Base-by-base conservation (phyloP, 2,797 vertebrate genomes). In the Protosalanx chinensis region DNA sequence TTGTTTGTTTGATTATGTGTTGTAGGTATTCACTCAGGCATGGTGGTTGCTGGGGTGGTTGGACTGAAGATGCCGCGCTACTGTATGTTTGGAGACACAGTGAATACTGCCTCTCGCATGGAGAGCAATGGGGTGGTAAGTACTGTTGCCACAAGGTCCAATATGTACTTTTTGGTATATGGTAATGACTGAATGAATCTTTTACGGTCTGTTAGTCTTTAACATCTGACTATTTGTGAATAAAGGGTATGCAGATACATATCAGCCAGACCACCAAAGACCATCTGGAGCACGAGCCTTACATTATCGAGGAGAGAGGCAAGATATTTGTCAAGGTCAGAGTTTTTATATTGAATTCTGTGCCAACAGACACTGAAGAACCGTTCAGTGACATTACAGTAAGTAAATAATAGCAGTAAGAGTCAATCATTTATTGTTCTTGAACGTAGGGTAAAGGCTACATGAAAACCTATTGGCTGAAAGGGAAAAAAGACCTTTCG, bases 401-500 rank as follows among this genome's bases (percentile, higher is more conserved):
- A 41, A 41, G 8, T 41, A 12, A 41, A 41, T 46, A 13, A 46
- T 3, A 46, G 41, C 8, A 13, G 8, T 46, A 46, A 46, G 37
- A 41, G 41, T 46, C 41, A 46, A 46, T 46, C 10, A 13, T 46
- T 68, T 46, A 51, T 53, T 49, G 35, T 61, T 12, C 30, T 1
- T 18, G 20, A 2, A 23, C 49, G 0, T 64, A 89, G 89, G 90
- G 86, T 5, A 92, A 93, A 85, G 90, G 92, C 71, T 93, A 91
- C 82, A 93, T 93, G 90, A 93, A 92, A 85, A 92, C 90, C 2
- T 93, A 93, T 72, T 93, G 91, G 92, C 84, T 93, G 59, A 93
- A 93, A 74, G 90, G 91, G 37, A 92, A 93, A 83, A 86, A 88
- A 63, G 89, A 92, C 74, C 84, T 92, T 0, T 91, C 89, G 0